phyloP scores from a whole-genome alignment of 1,140 invertebrate species.

The Chironomus striatipennis region DNA sequence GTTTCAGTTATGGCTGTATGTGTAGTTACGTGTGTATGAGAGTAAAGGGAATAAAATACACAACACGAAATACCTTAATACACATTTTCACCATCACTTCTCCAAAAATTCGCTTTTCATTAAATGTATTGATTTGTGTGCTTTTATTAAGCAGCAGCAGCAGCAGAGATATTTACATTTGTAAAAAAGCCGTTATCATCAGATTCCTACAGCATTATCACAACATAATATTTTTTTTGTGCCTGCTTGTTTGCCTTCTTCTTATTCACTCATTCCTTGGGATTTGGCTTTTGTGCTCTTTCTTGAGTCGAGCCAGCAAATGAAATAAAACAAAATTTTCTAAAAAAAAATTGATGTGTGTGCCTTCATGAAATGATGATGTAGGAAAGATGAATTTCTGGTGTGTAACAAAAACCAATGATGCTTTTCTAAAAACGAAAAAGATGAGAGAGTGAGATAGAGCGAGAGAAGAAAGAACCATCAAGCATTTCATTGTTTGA shows the following conservation, averaged over 20 bases:
- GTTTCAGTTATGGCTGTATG: neutral
- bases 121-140: slow-evolving; percentile 22
- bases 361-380: neutral
- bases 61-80: slow-evolving; percentile 9
- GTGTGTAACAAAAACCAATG: neutral
- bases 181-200: slow-evolving; percentile 6
- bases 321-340: too few relatives aligned
- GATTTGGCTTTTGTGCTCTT: too few relatives aligned
- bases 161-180: neutral
- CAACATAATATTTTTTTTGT: neutral
- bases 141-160: neutral
- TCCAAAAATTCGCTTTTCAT: slow-evolving; percentile 13
- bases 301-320: too few relatives aligned
- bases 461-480: too few relatives aligned
- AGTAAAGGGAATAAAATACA: neutral
- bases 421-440: neutral
- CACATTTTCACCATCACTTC: slow-evolving; percentile 3
- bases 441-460: too few relatives aligned
- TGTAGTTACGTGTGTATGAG: neutral
- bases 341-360: slow-evolving; percentile 4
- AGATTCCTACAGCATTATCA: neutral
- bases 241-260: neutral
- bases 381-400: neutral
- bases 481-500: neutral
- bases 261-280: too few relatives aligned